Evolutionary conservation across 1,140 invertebrate genomes (phyloP).

Genomic region (Pseudobourletiella spinata): DNA sequence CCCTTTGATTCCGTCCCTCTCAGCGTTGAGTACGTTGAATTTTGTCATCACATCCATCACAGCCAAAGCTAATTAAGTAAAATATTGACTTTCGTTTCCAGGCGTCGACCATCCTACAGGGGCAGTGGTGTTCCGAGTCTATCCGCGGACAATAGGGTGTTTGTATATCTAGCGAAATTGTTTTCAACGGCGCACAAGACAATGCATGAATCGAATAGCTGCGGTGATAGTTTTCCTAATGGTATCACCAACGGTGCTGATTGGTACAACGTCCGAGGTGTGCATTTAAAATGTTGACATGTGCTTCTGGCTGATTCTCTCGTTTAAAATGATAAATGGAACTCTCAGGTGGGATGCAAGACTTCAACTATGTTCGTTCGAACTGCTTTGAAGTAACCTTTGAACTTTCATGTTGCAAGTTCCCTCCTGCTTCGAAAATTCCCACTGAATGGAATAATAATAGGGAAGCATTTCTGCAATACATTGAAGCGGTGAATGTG

Average conservation of each 20-base stretch:
- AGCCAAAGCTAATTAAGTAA: too few relatives aligned
- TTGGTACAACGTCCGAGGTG: slow-evolving; percentile 62
- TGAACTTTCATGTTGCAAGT: slow-evolving; percentile 94
- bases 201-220: slow-evolving; percentile 51
- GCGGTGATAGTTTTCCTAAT: slow-evolving; percentile 55
- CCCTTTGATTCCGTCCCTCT: slow-evolving; percentile 48
- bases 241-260: slow-evolving; percentile 81
- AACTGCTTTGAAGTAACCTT: slow-evolving; percentile 97
- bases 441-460: slow-evolving; percentile 77
- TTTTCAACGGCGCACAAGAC: slow-evolving; percentile 67
- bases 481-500: slow-evolving; percentile 74
- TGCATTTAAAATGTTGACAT: too few relatives aligned
- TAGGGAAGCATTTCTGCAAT: slow-evolving; percentile 73
- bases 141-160: slow-evolving; percentile 77
- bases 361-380: slow-evolving; percentile 91
- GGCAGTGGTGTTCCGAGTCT: slow-evolving; percentile 53
- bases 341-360: slow-evolving; percentile 86
- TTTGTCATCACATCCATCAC: too few relatives aligned
- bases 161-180: slow-evolving; percentile 67
- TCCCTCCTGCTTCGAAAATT: slow-evolving; percentile 60
- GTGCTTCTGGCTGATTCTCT: too few relatives aligned
- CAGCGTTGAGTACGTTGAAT: slow-evolving; percentile 19
- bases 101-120: slow-evolving; percentile 4
- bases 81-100: too few relatives aligned
- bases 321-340: too few relatives aligned